phyloP scores from a whole-genome alignment of 2,113 vertebrate species.

The Pterocles burchelli region DNA sequence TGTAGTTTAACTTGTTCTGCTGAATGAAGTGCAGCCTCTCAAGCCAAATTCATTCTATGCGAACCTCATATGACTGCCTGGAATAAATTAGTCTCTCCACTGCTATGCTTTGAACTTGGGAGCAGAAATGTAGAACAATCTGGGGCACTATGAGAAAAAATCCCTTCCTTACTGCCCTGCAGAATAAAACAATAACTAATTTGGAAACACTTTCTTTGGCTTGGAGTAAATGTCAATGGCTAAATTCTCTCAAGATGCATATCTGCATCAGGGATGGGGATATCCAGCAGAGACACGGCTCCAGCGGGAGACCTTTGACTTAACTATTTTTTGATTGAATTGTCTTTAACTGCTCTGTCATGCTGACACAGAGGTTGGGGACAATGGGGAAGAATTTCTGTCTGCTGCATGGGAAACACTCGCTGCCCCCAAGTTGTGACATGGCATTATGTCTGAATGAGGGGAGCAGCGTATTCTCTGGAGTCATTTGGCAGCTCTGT shows the following conservation, averaged over 20 bases:
- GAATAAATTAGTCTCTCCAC: background rate
- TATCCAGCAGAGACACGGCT: conserved; percentile 42
- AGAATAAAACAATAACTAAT: conserved; percentile 5
- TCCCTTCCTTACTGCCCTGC: background rate
- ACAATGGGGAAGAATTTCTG: conserved; percentile 35
- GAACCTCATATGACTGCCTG: background rate
- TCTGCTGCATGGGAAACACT: background rate
- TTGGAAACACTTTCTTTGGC: background rate
- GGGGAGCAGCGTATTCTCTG: background rate
- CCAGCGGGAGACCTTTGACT: conserved; percentile 51
- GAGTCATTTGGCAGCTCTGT: background rate
- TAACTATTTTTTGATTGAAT: conserved; percentile 30
- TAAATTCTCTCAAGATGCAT: background rate
- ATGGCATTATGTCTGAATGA: background rate
- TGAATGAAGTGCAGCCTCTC: background rate
- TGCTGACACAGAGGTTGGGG: background rate
- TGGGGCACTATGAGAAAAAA: background rate
- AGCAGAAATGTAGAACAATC: background rate
- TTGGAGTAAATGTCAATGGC: background rate
- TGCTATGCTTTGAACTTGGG: background rate
- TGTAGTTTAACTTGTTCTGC: background rate
- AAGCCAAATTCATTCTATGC: background rate
- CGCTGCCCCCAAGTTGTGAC: background rate
- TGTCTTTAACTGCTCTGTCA: background rate
- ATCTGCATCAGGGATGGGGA: background rate